Conservation (phyloP, 2,888 invertebrate species). For the Cenopis cana region DNA sequence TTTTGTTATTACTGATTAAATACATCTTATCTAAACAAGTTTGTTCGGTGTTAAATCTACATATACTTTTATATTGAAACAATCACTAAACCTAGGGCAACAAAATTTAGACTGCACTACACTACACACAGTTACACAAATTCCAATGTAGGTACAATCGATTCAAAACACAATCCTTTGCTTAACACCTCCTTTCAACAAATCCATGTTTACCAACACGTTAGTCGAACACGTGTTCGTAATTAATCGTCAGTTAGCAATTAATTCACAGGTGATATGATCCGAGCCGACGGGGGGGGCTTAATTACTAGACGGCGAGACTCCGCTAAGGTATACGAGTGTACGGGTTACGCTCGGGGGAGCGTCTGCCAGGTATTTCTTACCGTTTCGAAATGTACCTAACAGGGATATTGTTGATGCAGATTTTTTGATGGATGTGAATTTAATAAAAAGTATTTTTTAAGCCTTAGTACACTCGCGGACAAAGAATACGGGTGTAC, state of each 20-base stretch:
- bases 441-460: not conserved
- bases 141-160: not conserved
- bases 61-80: not conserved
- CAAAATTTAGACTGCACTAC: not conserved
- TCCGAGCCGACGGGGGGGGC: constrained; percentile 58
- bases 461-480: no score
- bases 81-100: not conserved
- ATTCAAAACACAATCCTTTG: constrained; percentile 3
- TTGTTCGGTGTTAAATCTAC: not conserved
- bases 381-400: not conserved
- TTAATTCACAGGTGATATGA: constrained; percentile 83
- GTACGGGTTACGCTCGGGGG: constrained; percentile 35
- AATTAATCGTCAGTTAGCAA: constrained; percentile 80
- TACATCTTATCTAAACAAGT: not conserved
- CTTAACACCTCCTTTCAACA: constrained; percentile 18
- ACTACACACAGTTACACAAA: not conserved
- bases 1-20: no score
- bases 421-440: not conserved
- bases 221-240: constrained; percentile 71
- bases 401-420: not conserved
- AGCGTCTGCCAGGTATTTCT: constrained; percentile 11
- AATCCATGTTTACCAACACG: constrained; percentile 54
- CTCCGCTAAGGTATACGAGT: constrained; percentile 60
- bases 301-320: constrained; percentile 73
- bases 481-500: no score